Base-by-base conservation (phyloP, 1,140 invertebrate species). In the Scaptomyza graminum region DNA sequence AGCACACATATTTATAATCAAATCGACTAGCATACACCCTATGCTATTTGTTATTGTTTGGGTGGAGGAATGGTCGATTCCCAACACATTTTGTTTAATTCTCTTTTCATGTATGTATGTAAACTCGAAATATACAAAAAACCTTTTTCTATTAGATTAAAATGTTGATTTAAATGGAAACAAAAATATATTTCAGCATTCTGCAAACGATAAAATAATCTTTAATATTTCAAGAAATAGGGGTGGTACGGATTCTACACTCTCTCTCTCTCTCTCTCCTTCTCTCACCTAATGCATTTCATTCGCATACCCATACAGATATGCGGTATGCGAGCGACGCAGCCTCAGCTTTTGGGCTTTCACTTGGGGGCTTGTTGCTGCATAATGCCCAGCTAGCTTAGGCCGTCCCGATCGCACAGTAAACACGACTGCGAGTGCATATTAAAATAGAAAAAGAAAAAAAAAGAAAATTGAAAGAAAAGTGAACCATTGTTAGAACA, bases 341-440 rank as follows among this genome's bases (percentile, higher is more conserved):
- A n/a, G n/a, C 37, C 51, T 55, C 25, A 73, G 68, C 65, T 74
- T 67, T 80, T 16, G 13, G 22, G 52, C 63, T 78, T 55, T 51
- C 12, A 2, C 13, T 59, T 46, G 41, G 79, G 79, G 79, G 25
- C n/a, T 25, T 25, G 25, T 78, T 77, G 79, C 39, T 59, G 43
- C 46, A 61, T 25, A 44, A n/a, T 41, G 22, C 47, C 49, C 1
- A 43, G n/a, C 13, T 1, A 43, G n/a, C 18, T 46, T 28, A 46
- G 51, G 73, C 67, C 41, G 16, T 79, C 65, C 50, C 47, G n/a
- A 43, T 78, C 50, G 69, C 57, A 74, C 51, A 74, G 69, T 68
- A 71, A 71, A 28, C 8, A 52, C 60, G 41, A 55, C 41, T 52
- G 56, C 44, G 34, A 39, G 12, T 39, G 37, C 37, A 39, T 1